Percentiles rank a stretch among this genome's conserved stretches.
These are phyloP conservation scores for Perizoma flavofasciatum DNA, from an alignment of 2,888 invertebrate genomes.

Conservation along the genomic window DNA sequence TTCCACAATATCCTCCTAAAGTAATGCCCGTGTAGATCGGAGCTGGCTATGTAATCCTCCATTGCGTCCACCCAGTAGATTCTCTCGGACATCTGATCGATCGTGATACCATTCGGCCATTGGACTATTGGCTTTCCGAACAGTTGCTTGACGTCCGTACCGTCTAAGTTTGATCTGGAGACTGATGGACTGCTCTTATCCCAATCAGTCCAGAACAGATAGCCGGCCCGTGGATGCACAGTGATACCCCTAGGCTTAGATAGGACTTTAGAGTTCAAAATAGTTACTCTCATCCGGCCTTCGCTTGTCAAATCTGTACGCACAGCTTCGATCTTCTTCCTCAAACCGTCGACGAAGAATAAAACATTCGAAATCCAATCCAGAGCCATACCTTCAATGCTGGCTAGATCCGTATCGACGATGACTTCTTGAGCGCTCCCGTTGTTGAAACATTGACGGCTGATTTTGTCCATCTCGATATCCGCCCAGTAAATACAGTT, in stretches of 20 bases:
- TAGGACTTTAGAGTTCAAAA: conserved; percentile 86
- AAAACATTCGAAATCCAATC: conserved; percentile 95
- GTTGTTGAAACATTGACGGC: conserved; percentile 90
- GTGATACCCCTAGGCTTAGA: conserved; percentile 92
- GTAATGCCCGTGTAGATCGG: conserved; percentile 87
- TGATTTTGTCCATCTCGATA: conserved; percentile 90
- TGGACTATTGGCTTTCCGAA: conserved; percentile 87
- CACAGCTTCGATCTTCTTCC: conserved; percentile 92
- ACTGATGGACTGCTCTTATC: conserved; percentile 90
- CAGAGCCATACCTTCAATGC: conserved; percentile 94
- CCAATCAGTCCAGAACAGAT: conserved; percentile 95
- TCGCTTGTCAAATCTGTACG: conserved; percentile 83
- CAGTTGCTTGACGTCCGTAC: conserved; percentile 86
- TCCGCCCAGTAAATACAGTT: conserved; percentile 96
- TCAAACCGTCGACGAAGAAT: conserved; percentile 93
- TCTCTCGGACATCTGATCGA: conserved; percentile 91
- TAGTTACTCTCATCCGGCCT: conserved; percentile 90
- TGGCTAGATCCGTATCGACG: conserved; percentile 89
- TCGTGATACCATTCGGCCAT: conserved; percentile 95
- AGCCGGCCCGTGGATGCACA: conserved; percentile 92
- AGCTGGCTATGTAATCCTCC: conserved; percentile 91
- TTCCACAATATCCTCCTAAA: conserved; percentile 87
- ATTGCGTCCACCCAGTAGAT: conserved; percentile 95
- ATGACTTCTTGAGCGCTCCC: conserved; percentile 86
- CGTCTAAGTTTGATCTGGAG: conserved; percentile 91